Conservation (phyloP, 2,113 vertebrate species). For the Calonectris borealis region DNA sequence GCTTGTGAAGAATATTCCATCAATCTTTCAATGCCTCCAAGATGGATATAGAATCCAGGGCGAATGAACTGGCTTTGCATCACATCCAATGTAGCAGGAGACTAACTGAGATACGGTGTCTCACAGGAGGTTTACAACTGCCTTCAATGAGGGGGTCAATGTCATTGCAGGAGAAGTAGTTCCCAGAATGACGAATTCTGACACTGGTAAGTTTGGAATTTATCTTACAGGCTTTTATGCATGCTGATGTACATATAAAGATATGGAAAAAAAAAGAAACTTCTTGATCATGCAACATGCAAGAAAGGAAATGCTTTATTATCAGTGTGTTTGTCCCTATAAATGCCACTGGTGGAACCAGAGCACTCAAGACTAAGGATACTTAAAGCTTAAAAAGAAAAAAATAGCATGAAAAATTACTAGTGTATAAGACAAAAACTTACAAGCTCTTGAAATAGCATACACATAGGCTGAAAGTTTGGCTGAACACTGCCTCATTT, state of each 20-base stretch:
- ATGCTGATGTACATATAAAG: background rate
- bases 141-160: constrained; percentile 74
- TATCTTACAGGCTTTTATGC: background rate
- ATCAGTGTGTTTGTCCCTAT: background rate
- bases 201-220: constrained; percentile 66
- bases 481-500: background rate
- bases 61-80: constrained; percentile 69
- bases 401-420: background rate
- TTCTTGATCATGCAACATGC: background rate
- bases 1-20: constrained; percentile 82
- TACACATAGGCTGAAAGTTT: background rate
- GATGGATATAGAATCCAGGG: constrained; percentile 75
- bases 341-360: background rate
- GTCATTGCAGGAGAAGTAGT: constrained; percentile 79
- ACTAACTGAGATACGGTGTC: constrained; percentile 78
- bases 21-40: constrained; percentile 79
- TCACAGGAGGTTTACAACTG: constrained; percentile 73
- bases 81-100: constrained; percentile 76
- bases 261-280: background rate
- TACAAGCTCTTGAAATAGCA: background rate
- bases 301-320: background rate
- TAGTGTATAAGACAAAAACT: background rate
- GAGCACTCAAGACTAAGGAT: background rate
- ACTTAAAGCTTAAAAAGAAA: background rate
- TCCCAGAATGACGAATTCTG: constrained; percentile 76